Evolutionary conservation across 2,113 vertebrate genomes (phyloP), one percentile per base, ranked within the genome.

Genomic region (Pterocles gutturalis): DNA sequence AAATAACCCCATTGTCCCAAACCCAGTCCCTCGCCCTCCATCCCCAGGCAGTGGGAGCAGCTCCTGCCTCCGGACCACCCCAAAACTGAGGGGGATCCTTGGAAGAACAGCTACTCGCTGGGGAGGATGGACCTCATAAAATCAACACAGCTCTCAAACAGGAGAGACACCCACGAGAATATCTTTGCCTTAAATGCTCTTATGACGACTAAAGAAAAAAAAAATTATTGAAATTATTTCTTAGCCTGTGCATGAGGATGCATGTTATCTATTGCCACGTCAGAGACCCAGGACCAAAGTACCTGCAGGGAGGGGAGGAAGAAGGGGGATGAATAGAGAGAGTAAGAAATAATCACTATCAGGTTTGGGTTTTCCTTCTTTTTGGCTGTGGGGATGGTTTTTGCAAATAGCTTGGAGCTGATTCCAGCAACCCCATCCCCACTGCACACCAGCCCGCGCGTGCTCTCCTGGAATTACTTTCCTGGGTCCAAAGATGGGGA

Each of bases 51-150:
- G 28, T 4, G 20, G 41, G 17, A 77, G 41, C 53, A 62, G 66
- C 25, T 13, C 41, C 13, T 72, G 29, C 58, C 55, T 34, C 65
- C 46, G 49, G 7, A 38, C 2, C 12, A 41, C 48, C 48, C 70
- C 33, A 21, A 13, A 64, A 34, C 8, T 2, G 2, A 67, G 29
- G 7, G 2, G 33, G 7, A 4, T 17, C 7, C 21, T 26, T n/a
- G 53, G 26, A 72, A 17, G 17, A 19, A 36, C 11, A 65, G 36
- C 31, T 4, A 5, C 12, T 54, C 0, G 0, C 46, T n/a, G 1
- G 0, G 45, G 28, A 80, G 13, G 31, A 36, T 1, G 20, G 7
- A 12, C 15, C 1, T 65, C 6, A 0, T 0, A 4, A n/a, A 43
- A 58, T 20, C 31, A 80, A 19, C 22, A 10, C 46, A 6, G 6